A percentile compares a stretch with the other conserved stretches of the same genome.
phyloP scores from a whole-genome alignment of 1,140 invertebrate genomes.

The Periplaneta americana region DNA sequence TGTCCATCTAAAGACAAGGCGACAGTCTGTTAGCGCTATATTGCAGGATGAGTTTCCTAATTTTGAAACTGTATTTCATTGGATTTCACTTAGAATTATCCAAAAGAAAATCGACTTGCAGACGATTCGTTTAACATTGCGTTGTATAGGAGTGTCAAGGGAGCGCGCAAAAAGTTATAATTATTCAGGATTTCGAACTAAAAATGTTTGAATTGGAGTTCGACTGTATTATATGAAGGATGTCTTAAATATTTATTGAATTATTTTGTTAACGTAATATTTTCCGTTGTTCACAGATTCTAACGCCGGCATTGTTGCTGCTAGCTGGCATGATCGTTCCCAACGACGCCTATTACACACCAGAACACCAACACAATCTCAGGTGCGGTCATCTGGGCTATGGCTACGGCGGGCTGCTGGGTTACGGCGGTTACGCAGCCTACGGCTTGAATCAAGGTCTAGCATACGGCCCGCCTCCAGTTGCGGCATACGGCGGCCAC shows the following conservation, averaged over 20 bases:
- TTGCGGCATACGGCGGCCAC: neutral
- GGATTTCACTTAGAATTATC: too few relatives aligned
- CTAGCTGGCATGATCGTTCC: neutral
- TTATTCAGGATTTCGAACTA: too few relatives aligned
- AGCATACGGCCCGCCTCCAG: neutral
- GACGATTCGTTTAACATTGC: too few relatives aligned
- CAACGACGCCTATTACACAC: neutral
- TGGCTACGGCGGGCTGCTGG: neutral
- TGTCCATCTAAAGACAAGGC: too few relatives aligned
- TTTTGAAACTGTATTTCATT: too few relatives aligned
- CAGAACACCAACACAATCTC: neutral
- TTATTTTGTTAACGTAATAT: neutral
- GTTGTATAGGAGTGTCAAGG: too few relatives aligned
- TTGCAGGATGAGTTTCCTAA: too few relatives aligned
- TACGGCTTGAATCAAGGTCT: neutral
- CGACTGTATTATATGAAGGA: too few relatives aligned
- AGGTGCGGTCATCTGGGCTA: neutral
- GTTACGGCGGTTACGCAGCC: neutral
- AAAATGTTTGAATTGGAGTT: too few relatives aligned
- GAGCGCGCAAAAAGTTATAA: too few relatives aligned
- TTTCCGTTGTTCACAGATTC: neutral
- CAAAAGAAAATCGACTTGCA: too few relatives aligned
- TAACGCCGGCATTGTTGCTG: neutral
- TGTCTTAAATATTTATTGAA: neutral
- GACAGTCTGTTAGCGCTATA: too few relatives aligned